These are phyloP conservation scores for Bombus fervidus DNA, from an alignment of 1,140 invertebrate species.

Conservation along the genomic window DNA sequence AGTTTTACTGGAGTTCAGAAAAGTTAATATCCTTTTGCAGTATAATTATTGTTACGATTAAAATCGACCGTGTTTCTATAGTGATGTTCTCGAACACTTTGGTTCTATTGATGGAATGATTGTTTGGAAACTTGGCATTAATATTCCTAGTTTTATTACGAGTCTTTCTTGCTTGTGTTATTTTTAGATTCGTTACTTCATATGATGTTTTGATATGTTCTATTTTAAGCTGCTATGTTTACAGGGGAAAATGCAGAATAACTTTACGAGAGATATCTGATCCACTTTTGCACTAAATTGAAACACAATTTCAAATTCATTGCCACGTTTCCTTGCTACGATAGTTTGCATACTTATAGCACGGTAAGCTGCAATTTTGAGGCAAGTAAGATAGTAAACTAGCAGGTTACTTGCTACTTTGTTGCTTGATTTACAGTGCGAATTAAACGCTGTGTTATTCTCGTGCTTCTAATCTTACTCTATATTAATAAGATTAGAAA, in stretches of 20 bases:
- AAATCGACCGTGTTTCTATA: no score
- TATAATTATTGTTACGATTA: no score
- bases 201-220: no score
- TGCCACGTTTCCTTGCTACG: not conserved
- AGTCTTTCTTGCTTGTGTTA: no score
- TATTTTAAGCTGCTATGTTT: not conserved
- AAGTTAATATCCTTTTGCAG: no score
- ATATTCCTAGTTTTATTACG: no score
- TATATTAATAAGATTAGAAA: not conserved
- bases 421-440: constrained; percentile 3
- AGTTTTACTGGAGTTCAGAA: no score
- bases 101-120: no score
- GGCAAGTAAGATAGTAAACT: not conserved
- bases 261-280: not conserved
- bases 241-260: not conserved
- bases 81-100: no score
- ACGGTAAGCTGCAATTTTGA: constrained; percentile 4
- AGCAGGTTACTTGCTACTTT: not conserved
- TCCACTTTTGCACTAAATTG: not conserved
- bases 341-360: constrained; percentile 31
- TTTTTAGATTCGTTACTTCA: no score
- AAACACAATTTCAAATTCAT: constrained; percentile 1
- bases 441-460: constrained; percentile 1
- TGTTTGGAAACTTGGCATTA: no score
- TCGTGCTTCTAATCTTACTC: not conserved